Percentiles rank a stretch among this genome's conserved stretches.
These are phyloP conservation scores for Tipula confusa DNA, from an alignment of 2,888 invertebrate species.

Conservation along the genomic window DNA sequence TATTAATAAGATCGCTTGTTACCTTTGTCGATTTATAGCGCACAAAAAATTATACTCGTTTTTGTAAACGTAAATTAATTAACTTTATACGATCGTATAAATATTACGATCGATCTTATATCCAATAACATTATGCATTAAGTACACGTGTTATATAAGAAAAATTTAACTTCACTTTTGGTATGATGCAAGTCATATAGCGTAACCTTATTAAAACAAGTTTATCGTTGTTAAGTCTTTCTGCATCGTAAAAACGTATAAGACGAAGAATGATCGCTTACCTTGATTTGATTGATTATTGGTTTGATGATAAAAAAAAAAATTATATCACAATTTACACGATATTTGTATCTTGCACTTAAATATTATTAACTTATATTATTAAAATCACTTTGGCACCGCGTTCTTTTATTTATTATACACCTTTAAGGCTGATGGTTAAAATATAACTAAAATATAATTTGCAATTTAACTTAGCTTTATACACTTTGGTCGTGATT, in stretches of 20 bases:
- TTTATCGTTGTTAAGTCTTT: neutral
- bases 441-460: neutral
- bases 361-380: neutral
- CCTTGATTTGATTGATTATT: conserved; percentile 9
- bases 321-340: neutral
- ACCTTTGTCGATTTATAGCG: neutral
- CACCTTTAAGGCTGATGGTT: neutral
- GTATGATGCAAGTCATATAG: neutral
- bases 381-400: neutral
- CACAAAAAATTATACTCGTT: neutral
- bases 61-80: no score
- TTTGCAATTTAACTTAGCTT: neutral
- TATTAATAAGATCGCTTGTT: neutral
- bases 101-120: neutral
- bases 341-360: neutral
- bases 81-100: neutral
- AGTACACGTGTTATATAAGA: neutral
- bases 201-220: neutral
- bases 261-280: neutral
- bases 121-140: neutral
- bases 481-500: neutral
- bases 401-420: no score
- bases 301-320: neutral
- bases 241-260: neutral
- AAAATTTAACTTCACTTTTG: neutral